Evolutionary conservation across 2,888 invertebrate genomes (phyloP).

Genomic region (Megaustenia siamemsis): DNA sequence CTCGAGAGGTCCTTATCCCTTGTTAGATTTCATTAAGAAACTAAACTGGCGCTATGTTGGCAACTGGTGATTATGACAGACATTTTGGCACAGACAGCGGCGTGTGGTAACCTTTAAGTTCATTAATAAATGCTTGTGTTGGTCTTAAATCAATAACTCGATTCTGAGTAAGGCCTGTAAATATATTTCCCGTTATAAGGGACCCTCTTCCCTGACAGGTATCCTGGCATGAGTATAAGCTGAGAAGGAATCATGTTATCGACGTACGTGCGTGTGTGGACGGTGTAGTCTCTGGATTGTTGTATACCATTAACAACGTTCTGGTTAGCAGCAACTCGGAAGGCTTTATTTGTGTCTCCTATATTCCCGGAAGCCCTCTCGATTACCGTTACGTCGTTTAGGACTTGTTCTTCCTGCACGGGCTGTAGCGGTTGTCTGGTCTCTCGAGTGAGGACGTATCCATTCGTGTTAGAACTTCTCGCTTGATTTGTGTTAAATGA

Average conservation of each 20-base stretch:
- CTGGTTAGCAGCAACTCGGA: conserved; percentile 31
- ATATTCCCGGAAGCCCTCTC: not conserved
- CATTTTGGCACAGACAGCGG: too few species aligned
- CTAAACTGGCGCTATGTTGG: too few species aligned
- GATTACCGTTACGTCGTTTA: not conserved
- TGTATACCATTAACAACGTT: not conserved
- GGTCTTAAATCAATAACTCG: conserved; percentile 43
- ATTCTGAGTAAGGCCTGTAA: conserved; percentile 53
- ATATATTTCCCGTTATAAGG: conserved; percentile 52
- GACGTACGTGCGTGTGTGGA: not conserved
- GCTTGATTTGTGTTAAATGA: not conserved
- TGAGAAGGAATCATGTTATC: not conserved
- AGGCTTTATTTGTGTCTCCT: not conserved
- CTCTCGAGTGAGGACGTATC: not conserved
- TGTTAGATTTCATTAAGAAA: too few species aligned
- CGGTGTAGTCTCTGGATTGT: conserved; percentile 2
- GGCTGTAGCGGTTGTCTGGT: not conserved
- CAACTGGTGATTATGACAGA: too few species aligned
- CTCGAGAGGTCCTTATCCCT: too few species aligned
- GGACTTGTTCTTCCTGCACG: not conserved
- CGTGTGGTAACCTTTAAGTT: too few species aligned
- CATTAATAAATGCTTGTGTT: conserved; percentile 12
- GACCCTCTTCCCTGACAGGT: not conserved
- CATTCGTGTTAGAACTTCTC: not conserved
- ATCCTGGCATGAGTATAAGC: conserved; percentile 8